Evolutionary conservation across 2,113 vertebrate genomes (phyloP).

Genomic region (Zapornia atra): DNA sequence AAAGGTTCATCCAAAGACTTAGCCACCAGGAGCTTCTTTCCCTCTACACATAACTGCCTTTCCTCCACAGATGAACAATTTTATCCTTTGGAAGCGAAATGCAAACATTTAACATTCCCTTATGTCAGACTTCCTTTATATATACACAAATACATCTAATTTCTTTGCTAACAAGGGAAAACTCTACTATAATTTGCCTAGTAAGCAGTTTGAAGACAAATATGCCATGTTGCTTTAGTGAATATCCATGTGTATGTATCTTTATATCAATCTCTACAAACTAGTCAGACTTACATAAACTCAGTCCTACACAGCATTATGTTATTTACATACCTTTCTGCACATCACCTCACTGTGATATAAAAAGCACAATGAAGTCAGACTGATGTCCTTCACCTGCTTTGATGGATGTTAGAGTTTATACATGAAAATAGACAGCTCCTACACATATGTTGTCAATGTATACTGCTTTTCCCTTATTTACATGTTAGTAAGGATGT

Average conservation of each 20-base stretch:
- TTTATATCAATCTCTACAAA: not conserved
- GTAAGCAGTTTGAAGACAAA: not conserved
- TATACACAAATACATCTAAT: not conserved
- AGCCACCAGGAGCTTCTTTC: not conserved
- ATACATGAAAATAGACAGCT: not conserved
- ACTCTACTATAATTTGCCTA: not conserved
- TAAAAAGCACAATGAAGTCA: slow-evolving; percentile 9
- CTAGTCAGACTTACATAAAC: slow-evolving; percentile 14
- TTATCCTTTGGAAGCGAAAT: not conserved
- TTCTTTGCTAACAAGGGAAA: not conserved
- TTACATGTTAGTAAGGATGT: not conserved
- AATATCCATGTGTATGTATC: not conserved
- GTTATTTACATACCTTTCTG: not conserved
- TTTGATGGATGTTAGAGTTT: not conserved
- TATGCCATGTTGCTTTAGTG: not conserved
- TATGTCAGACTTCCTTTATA: not conserved
- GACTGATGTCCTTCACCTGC: not conserved
- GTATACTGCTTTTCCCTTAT: not conserved
- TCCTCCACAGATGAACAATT: accelerated
- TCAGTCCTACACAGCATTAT: not conserved
- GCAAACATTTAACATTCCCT: not conserved
- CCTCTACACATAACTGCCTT: not conserved
- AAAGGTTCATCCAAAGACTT: not conserved
- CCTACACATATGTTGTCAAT: not conserved
- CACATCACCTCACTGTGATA: not conserved